phyloP scores from a whole-genome alignment of 2,797 vertebrate genomes.

The Phaenicophaeus curvirostris region DNA sequence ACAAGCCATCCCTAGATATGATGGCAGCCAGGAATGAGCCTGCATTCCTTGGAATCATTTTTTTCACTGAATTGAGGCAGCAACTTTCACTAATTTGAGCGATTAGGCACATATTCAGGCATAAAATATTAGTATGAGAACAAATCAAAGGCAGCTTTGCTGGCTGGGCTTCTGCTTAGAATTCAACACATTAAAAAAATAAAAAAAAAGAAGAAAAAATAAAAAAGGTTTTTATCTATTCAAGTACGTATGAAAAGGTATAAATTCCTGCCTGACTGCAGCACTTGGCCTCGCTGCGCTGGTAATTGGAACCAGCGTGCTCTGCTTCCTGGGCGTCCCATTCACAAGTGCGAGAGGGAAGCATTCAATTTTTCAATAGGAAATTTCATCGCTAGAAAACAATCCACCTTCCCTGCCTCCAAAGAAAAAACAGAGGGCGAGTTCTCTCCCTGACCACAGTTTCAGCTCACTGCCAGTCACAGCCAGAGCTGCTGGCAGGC shows the following conservation, averaged over 20 bases:
- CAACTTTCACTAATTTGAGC: not conserved
- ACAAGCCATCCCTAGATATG: not conserved
- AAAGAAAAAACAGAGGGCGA: rapidly evolving
- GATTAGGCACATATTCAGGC: slow-evolving; percentile 10
- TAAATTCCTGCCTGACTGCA: slow-evolving; percentile 21
- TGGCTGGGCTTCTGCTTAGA: not conserved
- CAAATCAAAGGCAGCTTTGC: slow-evolving; percentile 28
- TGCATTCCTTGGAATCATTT: not conserved
- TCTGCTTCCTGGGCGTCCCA: not conserved
- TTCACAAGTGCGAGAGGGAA: slow-evolving; percentile 33
- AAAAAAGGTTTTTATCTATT: not conserved
- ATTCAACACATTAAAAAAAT: not conserved
- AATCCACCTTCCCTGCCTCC: not conserved
- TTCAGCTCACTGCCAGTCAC: not conserved
- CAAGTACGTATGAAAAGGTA: not conserved
- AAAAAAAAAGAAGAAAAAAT: not conserved
- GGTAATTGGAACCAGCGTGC: slow-evolving; percentile 33
- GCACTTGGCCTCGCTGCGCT: not conserved
- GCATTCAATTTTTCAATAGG: slow-evolving; percentile 39
- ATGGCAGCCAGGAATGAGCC: not conserved
- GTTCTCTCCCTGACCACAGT: not conserved
- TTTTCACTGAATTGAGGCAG: not conserved
- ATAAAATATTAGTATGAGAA: slow-evolving; percentile 3
- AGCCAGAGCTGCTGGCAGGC: not conserved
- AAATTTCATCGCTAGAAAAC: not conserved